A percentile compares a stretch with the other conserved stretches of the same genome.
Conservation (phyloP, 2,113 vertebrate species). For the Eptesicus fuscus region DNA sequence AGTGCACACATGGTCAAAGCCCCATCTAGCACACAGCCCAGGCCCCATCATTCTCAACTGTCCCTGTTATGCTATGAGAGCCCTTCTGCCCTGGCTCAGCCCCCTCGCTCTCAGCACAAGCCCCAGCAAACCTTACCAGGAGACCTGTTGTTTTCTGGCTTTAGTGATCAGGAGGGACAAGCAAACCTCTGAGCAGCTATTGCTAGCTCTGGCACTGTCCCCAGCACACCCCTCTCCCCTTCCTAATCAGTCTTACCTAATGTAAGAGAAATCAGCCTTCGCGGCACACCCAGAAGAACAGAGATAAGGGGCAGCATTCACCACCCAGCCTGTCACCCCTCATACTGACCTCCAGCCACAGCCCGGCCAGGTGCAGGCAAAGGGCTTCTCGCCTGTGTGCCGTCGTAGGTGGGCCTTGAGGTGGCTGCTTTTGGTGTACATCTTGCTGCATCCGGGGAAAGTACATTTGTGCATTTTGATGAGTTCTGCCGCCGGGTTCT, state of each 20-base stretch:
- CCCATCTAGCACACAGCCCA: background rate
- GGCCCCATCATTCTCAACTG: background rate
- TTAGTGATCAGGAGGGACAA: background rate
- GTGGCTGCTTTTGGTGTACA: slow-evolving; percentile 98
- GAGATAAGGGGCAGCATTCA: background rate
- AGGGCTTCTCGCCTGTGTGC: slow-evolving; percentile 96
- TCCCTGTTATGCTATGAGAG: too few relatives aligned
- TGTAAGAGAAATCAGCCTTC: background rate
- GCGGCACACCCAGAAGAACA: background rate
- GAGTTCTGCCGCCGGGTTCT: slow-evolving; percentile 92
- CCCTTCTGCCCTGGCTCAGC: background rate
- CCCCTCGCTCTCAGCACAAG: background rate
- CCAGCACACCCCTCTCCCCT: background rate
- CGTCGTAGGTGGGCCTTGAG: slow-evolving; percentile 96
- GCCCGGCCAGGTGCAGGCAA: slow-evolving; percentile 95
- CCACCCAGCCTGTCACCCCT: background rate
- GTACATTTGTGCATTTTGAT: slow-evolving; percentile 98
- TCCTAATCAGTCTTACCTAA: slow-evolving; percentile 19
- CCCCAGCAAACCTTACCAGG: slow-evolving; percentile 3
- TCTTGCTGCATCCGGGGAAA: slow-evolving; percentile 95
- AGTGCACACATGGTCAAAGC: too few relatives aligned
- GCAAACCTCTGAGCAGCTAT: background rate
- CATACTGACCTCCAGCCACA: slow-evolving; percentile 96
- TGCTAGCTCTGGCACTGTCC: background rate
- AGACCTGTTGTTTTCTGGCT: background rate